These are phyloP conservation scores for Prosopocoilus inquinatus DNA, from an alignment of 2,888 invertebrate genomes.

Conservation along the genomic window DNA sequence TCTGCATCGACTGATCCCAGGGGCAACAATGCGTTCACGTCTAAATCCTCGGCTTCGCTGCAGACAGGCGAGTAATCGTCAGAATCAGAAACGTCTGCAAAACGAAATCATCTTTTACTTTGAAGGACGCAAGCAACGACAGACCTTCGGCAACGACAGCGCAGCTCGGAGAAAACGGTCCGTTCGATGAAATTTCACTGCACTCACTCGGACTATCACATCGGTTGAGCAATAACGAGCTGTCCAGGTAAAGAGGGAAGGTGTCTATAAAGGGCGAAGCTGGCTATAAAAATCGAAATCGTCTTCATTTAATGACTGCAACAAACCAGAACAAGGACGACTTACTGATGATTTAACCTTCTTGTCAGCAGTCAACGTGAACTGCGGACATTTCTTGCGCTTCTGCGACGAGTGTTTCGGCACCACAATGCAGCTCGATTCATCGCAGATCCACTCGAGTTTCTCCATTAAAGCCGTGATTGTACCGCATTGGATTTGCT, in stretches of 20 bases:
- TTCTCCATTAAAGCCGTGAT: constrained; percentile 39
- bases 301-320: background rate
- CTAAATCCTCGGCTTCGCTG: constrained; percentile 54
- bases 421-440: constrained; percentile 22
- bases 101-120: background rate
- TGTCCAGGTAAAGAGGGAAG: background rate
- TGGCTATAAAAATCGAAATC: background rate
- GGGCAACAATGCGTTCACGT: constrained; percentile 32
- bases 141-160: constrained; percentile 18
- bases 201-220: constrained; percentile 30
- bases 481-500: constrained; percentile 36
- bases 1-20: constrained; percentile 19
- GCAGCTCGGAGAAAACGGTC: constrained; percentile 28
- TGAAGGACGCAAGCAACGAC: too few species aligned
- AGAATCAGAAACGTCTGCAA: constrained; percentile 52
- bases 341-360: constrained; percentile 14
- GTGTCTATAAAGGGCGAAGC: background rate
- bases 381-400: constrained; percentile 6
- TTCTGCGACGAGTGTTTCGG: constrained; percentile 17
- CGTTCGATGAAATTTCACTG: constrained; percentile 31
- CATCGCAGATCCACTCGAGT: constrained; percentile 39
- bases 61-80: constrained; percentile 68
- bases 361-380: background rate
- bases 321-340: background rate
- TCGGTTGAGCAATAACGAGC: constrained; percentile 4